These are phyloP conservation scores for Eurosta solidaginis DNA, from an alignment of 1,140 invertebrate species.

Conservation along the genomic window DNA sequence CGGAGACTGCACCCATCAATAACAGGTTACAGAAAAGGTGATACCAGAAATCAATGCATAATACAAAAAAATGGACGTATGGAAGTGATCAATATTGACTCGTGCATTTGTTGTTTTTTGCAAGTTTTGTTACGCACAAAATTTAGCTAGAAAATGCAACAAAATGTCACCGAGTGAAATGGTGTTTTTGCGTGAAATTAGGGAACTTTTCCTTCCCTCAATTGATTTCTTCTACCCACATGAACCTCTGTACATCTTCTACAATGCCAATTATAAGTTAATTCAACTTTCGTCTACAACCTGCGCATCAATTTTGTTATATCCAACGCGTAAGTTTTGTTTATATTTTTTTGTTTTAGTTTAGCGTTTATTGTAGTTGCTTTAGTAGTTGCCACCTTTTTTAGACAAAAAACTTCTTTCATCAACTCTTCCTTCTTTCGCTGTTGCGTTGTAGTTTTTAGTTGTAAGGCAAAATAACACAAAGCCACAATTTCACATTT, in stretches of 20 bases:
- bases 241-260: neutral
- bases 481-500: too few species aligned
- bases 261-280: too few species aligned
- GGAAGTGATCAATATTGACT: neutral
- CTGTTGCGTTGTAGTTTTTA: constrained; percentile 1
- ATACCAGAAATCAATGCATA: too few species aligned
- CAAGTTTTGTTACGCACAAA: constrained; percentile 2
- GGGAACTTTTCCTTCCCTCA: neutral
- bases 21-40: too few species aligned
- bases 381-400: constrained; percentile 6
- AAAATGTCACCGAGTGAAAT: neutral
- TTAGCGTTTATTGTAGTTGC: too few species aligned
- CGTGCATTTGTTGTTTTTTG: constrained; percentile 17
- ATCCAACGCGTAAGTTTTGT: too few species aligned
- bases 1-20: too few species aligned
- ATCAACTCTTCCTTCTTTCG: neutral
- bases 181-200: neutral
- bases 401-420: neutral
- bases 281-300: too few species aligned
- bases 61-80: neutral
- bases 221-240: neutral
- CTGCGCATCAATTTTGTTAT: too few species aligned
- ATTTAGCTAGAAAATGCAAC: neutral
- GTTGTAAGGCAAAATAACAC: neutral
- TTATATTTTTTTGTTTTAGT: too few species aligned